Percentiles rank a stretch among this genome's conserved stretches.
Evolutionary conservation across 2,797 vertebrate species (phyloP).

Genomic region (Rhinoraja longicauda): DNA sequence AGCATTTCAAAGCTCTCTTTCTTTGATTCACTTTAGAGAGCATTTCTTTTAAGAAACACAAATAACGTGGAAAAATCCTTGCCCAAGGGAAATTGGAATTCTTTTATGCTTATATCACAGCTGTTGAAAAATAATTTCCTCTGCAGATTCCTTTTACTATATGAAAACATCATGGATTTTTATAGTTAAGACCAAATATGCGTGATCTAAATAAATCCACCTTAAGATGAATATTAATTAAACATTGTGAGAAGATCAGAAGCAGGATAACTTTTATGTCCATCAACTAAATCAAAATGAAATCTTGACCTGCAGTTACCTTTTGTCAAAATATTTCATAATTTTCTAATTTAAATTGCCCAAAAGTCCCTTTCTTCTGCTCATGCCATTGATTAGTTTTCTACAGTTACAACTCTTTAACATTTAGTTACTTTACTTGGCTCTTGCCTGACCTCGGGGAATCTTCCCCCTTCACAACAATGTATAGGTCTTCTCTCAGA

Average conservation of each 20-base stretch:
- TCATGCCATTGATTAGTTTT: not conserved
- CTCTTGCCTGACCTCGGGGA: not conserved
- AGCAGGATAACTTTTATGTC: not conserved
- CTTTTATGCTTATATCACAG: not conserved
- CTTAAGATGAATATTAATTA: not conserved
- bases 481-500: not conserved
- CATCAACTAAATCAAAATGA: conserved; percentile 21
- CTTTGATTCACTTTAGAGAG: not conserved
- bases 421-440: not conserved
- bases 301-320: not conserved
- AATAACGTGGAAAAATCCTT: not conserved
- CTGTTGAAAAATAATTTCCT: conserved; percentile 33
- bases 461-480: no score
- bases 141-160: not conserved
- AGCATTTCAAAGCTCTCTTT: not conserved
- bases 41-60: not conserved
- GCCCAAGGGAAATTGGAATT: not conserved
- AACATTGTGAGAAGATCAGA: not conserved
- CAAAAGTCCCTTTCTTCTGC: no score
- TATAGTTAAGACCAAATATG: not conserved
- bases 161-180: not conserved
- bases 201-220: not conserved
- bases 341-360: not conserved
- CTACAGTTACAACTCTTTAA: not conserved
- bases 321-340: not conserved